Evolutionary conservation across 2,113 vertebrate species (phyloP), one percentile per base, ranked within the genome.

Genomic region (Garra rufa): DNA sequence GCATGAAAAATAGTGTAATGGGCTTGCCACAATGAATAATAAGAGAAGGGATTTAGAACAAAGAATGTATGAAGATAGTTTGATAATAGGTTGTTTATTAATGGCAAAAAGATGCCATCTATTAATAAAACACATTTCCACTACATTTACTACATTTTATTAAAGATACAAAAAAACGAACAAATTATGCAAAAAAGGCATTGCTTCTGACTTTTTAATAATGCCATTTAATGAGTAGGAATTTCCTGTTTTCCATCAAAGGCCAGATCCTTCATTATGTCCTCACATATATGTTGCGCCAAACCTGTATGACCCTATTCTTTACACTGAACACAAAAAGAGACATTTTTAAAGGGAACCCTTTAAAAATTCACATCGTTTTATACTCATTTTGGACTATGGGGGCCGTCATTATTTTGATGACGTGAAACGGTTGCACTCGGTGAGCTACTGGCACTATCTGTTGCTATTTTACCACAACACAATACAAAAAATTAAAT

Each of bases 91-190:
- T 55, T 6, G 21, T 21, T 55, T 55, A 21, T 55, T 55, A 55
- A 55, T 52, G 17, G 6, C 0, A 50, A 19, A 52, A 85, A 88
- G 88, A 89, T 26, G 87, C 9, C 50, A 57, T 77, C 30, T 43
- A 14, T 14, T 26, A 26, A 79, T 76, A 55, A 38, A 28, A 76
- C 61, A 24, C 21, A 21, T 26, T 61, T 79, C 55, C 57, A 44
- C n/a, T 44, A 61, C 76, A 44, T 44, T 79, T 79, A 19, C 55
- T 43, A 26, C 4, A 61, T 41, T 41, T 70, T 41, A 41, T 34
- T 13, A 9, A 15, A 57, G 21, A 50, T 1, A 3, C 34, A 21
- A 21, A 52, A 55, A 21, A 57, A 1, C 19, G 9, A 57, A 57
- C 9, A 57, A 9, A 57, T 57, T 34, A 11, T 41, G 75, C 75